Conservation (phyloP, 2,888 invertebrate genomes). For the Caenorhabditis becei region DNA sequence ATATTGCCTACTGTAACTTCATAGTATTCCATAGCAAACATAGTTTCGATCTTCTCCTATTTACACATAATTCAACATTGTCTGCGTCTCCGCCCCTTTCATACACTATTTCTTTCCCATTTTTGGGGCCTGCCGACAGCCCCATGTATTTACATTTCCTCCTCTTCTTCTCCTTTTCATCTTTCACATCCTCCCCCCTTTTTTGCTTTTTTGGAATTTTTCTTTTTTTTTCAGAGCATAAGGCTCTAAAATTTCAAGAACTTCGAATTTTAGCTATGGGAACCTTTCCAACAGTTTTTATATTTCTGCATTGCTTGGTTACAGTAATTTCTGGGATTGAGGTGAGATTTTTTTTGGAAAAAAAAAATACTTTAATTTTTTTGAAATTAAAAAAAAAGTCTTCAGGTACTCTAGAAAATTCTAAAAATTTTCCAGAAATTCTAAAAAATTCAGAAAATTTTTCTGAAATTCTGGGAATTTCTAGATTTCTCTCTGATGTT, state of each 20-base stretch:
- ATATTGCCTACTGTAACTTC: slow-evolving; percentile 10
- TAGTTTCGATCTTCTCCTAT: slow-evolving; percentile 29
- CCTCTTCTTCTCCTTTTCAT: slow-evolving; percentile 25
- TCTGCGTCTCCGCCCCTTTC: slow-evolving; percentile 32
- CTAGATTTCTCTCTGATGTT: too few species aligned
- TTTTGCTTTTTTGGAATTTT: slow-evolving; percentile 17
- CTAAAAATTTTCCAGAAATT: too few species aligned
- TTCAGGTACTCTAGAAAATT: too few species aligned
- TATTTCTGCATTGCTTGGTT: too few species aligned
- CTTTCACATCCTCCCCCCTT: slow-evolving; percentile 21
- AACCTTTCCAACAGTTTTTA: too few species aligned
- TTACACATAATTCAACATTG: slow-evolving; percentile 57
- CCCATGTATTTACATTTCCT: slow-evolving; percentile 50
- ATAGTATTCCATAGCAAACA: slow-evolving; percentile 28
- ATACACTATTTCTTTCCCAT: slow-evolving; percentile 7
- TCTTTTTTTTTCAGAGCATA: not conserved
- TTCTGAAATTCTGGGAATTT: too few species aligned
- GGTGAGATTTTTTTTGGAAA: too few species aligned
- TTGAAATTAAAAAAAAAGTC: too few species aligned
- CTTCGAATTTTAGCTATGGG: not conserved
- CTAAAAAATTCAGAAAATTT: too few species aligned
- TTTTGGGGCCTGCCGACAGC: slow-evolving; percentile 49
- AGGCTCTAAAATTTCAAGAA: slow-evolving; percentile 2
- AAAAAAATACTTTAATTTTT: too few species aligned
- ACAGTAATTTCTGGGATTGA: too few species aligned